Evolutionary conservation across 2,888 invertebrate genomes (phyloP).

Genomic region (Ormyrus labotus): DNA sequence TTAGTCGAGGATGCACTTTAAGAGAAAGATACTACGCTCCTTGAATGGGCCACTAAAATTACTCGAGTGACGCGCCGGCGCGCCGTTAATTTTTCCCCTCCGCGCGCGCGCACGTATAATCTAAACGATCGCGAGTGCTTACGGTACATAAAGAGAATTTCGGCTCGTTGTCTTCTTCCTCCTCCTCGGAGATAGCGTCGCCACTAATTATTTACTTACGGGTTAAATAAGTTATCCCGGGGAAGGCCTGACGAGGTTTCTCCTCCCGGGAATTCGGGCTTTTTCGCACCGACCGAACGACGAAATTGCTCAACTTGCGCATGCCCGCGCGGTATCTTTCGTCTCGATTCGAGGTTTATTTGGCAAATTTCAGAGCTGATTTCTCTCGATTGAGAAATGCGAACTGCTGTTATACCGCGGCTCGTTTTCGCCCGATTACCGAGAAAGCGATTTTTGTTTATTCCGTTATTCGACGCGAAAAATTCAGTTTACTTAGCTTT

Average conservation of each 20-base stretch:
- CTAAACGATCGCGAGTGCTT: slow-evolving; percentile 23
- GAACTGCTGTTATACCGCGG: not conserved
- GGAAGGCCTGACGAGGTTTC: not conserved
- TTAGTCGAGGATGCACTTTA: slow-evolving; percentile 35
- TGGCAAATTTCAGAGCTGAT: slow-evolving; percentile 6
- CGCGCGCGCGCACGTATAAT: not conserved
- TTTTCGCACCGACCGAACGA: not conserved
- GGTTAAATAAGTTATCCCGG: slow-evolving; percentile 36
- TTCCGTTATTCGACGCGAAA: not conserved
- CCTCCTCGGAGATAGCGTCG: slow-evolving; percentile 15
- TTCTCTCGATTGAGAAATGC: slow-evolving; percentile 7
- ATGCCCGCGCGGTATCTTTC: not conserved
- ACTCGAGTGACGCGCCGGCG: not conserved
- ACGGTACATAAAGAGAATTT: slow-evolving; percentile 35
- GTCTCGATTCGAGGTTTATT: slow-evolving; percentile 9
- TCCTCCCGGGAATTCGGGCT: slow-evolving; percentile 5
- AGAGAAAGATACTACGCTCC: not conserved
- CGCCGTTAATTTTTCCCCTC: not conserved
- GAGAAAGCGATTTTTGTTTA: not conserved
- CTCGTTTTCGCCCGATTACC: no score
- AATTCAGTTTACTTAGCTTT: no score
- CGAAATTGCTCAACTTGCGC: slow-evolving; percentile 17
- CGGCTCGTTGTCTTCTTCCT: not conserved
- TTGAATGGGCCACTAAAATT: slow-evolving; percentile 36
- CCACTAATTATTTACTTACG: slow-evolving; percentile 43